Percentiles rank a stretch among this genome's conserved stretches.
phyloP scores from a whole-genome alignment of 2,888 invertebrate species.

The Cheilosia vernalis region DNA sequence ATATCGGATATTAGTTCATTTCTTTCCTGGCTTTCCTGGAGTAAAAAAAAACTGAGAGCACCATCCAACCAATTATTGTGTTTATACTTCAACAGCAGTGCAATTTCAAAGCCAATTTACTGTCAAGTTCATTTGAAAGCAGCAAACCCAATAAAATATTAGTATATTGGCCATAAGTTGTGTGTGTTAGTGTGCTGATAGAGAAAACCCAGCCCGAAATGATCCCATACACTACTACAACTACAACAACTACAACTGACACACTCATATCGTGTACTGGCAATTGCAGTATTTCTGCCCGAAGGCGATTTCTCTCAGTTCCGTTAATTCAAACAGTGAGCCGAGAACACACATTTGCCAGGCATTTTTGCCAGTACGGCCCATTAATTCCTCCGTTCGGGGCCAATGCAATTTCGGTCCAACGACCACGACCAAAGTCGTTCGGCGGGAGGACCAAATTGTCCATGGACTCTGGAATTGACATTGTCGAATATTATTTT shows the following conservation, averaged over 20 bases:
- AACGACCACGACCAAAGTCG: conserved; percentile 42
- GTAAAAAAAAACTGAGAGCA: not conserved
- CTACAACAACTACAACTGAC: too few species aligned
- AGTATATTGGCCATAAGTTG: conserved; percentile 34
- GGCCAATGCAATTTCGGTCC: conserved; percentile 64
- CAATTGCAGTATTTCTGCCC: conserved; percentile 44
- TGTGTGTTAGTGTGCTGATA: not conserved
- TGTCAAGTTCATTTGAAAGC: conserved; percentile 69
- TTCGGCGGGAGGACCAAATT: conserved; percentile 47
- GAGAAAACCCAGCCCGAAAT: not conserved
- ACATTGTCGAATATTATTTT: conserved; percentile 71
- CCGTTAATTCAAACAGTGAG: conserved; percentile 59
- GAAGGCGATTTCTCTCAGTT: conserved; percentile 36
- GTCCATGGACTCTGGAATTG: conserved; percentile 64
- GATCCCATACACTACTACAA: not conserved
- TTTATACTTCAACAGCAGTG: conserved; percentile 51
- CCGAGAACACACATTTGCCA: conserved; percentile 49
- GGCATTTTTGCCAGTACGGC: conserved; percentile 63
- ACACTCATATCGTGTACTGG: not conserved
- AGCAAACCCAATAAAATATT: conserved; percentile 70
- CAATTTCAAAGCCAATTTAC: conserved; percentile 72
- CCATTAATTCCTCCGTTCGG: conserved; percentile 62
- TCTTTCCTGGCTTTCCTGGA: conserved; percentile 11
- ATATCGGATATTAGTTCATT: conserved; percentile 61
- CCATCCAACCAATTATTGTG: conserved; percentile 39